Evolutionary conservation across 2,797 vertebrate species (phyloP).

Genomic region (Tinamus major): DNA sequence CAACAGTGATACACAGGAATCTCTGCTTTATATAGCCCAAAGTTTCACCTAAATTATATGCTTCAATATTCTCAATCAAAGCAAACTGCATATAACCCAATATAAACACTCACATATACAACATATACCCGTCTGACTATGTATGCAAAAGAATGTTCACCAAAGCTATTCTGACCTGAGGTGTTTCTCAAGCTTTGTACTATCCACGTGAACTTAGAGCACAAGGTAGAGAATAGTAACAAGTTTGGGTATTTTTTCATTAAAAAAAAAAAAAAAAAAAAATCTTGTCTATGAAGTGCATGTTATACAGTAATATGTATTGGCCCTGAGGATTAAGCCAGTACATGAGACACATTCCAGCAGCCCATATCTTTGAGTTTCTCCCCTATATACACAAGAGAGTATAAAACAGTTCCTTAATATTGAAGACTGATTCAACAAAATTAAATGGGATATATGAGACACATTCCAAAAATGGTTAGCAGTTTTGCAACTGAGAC

Average conservation of each 20-base stretch:
- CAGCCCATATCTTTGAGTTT: neutral
- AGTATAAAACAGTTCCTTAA: conserved; percentile 27
- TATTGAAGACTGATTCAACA: conserved; percentile 10
- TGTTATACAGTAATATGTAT: neutral
- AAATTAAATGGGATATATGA: conserved; percentile 70
- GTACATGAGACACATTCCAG: neutral
- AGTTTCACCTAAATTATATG: neutral
- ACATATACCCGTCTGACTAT: neutral
- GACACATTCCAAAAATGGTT: conserved; percentile 86
- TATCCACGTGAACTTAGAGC: neutral
- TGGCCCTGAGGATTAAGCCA: conserved; percentile 7
- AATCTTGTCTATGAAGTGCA: neutral
- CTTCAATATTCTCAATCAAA: neutral
- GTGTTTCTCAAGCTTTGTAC: neutral
- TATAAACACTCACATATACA: neutral
- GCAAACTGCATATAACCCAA: neutral
- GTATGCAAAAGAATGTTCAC: neutral
- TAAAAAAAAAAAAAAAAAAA: neutral
- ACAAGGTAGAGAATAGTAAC: neutral
- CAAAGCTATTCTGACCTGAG: neutral
- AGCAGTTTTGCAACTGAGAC: conserved; percentile 83
- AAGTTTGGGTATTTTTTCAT: neutral
- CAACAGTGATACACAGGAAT: neutral
- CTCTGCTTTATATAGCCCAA: neutral
- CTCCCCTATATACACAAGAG: neutral